A percentile compares a stretch with the other conserved stretches of the same genome.
Conservation (phyloP, 2,888 invertebrate species). For the Raillietiella orientalis region DNA sequence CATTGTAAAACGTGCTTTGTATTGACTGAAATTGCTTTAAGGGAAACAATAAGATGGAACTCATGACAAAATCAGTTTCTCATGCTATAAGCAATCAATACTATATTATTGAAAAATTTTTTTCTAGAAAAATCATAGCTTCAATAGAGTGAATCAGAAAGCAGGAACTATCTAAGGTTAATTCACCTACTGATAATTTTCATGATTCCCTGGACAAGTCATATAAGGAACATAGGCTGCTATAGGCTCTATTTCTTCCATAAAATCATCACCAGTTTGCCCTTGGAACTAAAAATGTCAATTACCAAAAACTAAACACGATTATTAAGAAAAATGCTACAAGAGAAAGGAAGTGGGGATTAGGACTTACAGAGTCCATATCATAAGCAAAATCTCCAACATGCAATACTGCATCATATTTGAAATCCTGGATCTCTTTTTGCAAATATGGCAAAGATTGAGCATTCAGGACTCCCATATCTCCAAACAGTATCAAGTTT, state of each 20-base stretch:
- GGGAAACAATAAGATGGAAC: slow-evolving; percentile 6
- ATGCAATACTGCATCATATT: slow-evolving; percentile 60
- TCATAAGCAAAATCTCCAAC: slow-evolving; percentile 88
- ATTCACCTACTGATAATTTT: slow-evolving; percentile 15
- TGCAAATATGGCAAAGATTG: background rate
- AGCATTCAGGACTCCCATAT: slow-evolving; percentile 1
- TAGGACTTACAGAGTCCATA: slow-evolving; percentile 35
- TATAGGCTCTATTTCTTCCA: slow-evolving; percentile 62
- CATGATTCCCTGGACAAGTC: slow-evolving; percentile 16
- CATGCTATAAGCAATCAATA: slow-evolving; percentile 1
- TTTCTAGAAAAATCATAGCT: slow-evolving; percentile 4
- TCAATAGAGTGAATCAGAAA: slow-evolving; percentile 1
- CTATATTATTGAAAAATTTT: slow-evolving; percentile 2
- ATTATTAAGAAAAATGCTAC: no score
- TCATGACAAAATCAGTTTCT: slow-evolving; percentile 1
- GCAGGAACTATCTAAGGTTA: background rate
- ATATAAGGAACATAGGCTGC: slow-evolving; percentile 62
- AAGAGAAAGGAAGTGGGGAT: no score
- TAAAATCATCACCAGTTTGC: slow-evolving; percentile 58
- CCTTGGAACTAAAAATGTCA: no score
- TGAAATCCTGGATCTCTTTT: slow-evolving; percentile 5
- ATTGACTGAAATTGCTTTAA: slow-evolving; percentile 73
- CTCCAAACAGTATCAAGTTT: background rate
- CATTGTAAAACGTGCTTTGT: slow-evolving; percentile 67
- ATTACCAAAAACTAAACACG: no score